Conservation (phyloP, 2,888 invertebrate species). For the Hoplodrina blanda region DNA sequence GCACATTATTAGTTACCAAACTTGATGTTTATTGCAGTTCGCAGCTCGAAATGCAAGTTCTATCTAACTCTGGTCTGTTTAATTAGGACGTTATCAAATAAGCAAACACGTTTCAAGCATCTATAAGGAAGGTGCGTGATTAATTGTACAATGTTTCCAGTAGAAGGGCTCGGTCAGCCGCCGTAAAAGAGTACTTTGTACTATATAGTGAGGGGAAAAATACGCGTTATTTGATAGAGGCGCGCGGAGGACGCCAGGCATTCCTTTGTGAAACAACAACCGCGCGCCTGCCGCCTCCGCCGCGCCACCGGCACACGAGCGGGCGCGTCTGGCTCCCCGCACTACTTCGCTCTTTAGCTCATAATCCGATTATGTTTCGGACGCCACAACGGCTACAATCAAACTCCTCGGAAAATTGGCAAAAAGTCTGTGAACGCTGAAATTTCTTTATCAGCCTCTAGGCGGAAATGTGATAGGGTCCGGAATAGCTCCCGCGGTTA, state of each 20-base stretch:
- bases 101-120: conserved; percentile 25
- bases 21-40: too few relatives aligned
- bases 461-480: conserved; percentile 1
- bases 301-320: too few relatives aligned
- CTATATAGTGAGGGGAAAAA: conserved; percentile 27
- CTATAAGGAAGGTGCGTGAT: conserved; percentile 34
- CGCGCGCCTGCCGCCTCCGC: neutral
- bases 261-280: conserved; percentile 38
- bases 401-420: conserved; percentile 8
- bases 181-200: conserved; percentile 19
- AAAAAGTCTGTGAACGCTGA: neutral
- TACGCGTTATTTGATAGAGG: conserved; percentile 25
- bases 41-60: too few relatives aligned
- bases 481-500: conserved; percentile 9
- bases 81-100: conserved; percentile 20
- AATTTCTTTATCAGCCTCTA: neutral
- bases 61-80: neutral
- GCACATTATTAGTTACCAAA: too few relatives aligned
- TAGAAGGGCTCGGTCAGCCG: conserved; percentile 19
- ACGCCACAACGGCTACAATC: neutral
- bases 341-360: conserved; percentile 5
- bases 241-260: conserved; percentile 7
- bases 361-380: conserved; percentile 30
- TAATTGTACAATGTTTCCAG: conserved; percentile 43
- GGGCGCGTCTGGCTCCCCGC: neutral